phyloP scores from a whole-genome alignment of 2,888 invertebrate genomes.

The Diarsia brunnea region DNA sequence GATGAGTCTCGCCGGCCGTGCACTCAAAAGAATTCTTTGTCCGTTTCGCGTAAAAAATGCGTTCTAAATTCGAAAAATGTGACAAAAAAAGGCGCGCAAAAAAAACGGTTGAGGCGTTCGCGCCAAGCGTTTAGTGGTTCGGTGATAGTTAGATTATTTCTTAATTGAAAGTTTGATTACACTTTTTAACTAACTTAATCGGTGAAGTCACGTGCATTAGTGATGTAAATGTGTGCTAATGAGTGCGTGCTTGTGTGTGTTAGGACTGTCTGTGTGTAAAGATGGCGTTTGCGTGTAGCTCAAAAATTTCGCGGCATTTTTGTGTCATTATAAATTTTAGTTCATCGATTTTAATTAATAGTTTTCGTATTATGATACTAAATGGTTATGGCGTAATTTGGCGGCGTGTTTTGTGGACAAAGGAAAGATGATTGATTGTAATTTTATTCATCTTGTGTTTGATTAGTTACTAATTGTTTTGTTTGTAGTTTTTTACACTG shows the following conservation, averaged over 20 bases:
- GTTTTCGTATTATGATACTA: slow-evolving; percentile 37
- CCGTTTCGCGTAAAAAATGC: slow-evolving; percentile 83
- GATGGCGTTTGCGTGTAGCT: slow-evolving; percentile 76
- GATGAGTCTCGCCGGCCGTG: slow-evolving; percentile 79
- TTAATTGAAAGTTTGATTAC: slow-evolving; percentile 82
- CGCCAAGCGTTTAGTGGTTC: slow-evolving; percentile 75
- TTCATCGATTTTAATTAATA: slow-evolving; percentile 44
- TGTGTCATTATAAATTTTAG: slow-evolving; percentile 63
- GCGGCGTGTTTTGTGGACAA: slow-evolving; percentile 38
- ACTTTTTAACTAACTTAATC: slow-evolving; percentile 72
- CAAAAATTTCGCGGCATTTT: slow-evolving; percentile 71
- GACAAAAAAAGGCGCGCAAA: slow-evolving; percentile 70
- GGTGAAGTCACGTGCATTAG: slow-evolving; percentile 82
- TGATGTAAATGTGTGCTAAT: slow-evolving; percentile 90
- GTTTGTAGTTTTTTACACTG: not conserved
- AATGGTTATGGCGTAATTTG: slow-evolving; percentile 35
- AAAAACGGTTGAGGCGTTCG: slow-evolving; percentile 68
- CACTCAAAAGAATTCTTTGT: slow-evolving; percentile 82
- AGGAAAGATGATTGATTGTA: slow-evolving; percentile 22
- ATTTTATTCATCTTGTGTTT: slow-evolving; percentile 11
- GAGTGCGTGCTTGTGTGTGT: slow-evolving; percentile 85
- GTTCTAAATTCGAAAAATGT: slow-evolving; percentile 76
- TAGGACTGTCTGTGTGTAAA: slow-evolving; percentile 78
- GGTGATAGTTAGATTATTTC: slow-evolving; percentile 67
- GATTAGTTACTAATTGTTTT: not conserved